phyloP scores from a whole-genome alignment of 2,888 invertebrate species.

The Carabus problematicus region DNA sequence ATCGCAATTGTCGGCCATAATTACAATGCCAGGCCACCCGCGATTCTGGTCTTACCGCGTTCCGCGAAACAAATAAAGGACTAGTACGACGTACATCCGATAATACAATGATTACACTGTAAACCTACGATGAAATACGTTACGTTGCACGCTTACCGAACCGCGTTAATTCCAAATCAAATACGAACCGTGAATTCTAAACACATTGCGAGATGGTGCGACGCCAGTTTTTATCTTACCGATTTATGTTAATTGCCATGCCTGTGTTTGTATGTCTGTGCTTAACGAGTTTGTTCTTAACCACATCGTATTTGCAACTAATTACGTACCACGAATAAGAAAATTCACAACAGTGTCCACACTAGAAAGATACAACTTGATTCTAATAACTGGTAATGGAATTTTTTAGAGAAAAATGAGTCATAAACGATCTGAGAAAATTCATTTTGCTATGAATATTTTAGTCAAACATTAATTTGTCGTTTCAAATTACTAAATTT shows the following conservation, averaged over 20 bases:
- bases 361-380: too few relatives aligned
- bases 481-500: too few relatives aligned
- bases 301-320: too few relatives aligned
- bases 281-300: too few relatives aligned
- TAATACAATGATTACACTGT: constrained; percentile 36
- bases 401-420: too few relatives aligned
- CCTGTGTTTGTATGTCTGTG: not conserved
- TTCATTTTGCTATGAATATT: too few relatives aligned
- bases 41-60: constrained; percentile 18
- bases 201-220: constrained; percentile 15
- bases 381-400: too few relatives aligned
- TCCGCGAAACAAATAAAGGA: constrained; percentile 30
- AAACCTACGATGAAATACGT: constrained; percentile 33
- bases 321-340: too few relatives aligned
- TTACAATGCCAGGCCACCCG: constrained; percentile 39
- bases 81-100: constrained; percentile 19
- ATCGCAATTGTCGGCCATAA: constrained; percentile 33
- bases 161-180: constrained; percentile 38
- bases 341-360: too few relatives aligned
- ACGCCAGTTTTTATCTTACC: constrained; percentile 15
- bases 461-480: too few relatives aligned
- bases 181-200: constrained; percentile 28
- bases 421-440: too few relatives aligned
- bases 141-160: constrained; percentile 10
- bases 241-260: constrained; percentile 30